Evolutionary conservation across 2,888 invertebrate genomes (phyloP).

Genomic region (Barypeithes pellucidus): DNA sequence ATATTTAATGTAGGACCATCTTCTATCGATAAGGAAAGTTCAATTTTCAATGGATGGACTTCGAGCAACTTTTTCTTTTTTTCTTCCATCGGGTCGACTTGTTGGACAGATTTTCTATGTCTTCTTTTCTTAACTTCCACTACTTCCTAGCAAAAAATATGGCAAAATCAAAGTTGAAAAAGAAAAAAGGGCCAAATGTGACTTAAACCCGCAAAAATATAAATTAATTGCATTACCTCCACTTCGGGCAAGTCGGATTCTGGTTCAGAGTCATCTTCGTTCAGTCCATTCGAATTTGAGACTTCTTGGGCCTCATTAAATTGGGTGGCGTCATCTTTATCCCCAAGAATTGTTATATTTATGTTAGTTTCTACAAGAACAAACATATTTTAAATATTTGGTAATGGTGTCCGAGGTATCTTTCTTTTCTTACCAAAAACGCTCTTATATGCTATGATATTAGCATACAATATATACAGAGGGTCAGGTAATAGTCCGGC

Average conservation of each 20-base stretch:
- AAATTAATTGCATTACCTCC: constrained; percentile 57
- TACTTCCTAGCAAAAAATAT: constrained; percentile 60
- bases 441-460: constrained; percentile 87
- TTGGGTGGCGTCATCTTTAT: constrained; percentile 80
- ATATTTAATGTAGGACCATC: constrained; percentile 80
- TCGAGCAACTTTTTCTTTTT: constrained; percentile 79
- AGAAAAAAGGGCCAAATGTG: no score
- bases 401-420: no score
- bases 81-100: constrained; percentile 80
- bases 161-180: no score
- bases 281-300: constrained; percentile 75
- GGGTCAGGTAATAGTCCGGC: constrained; percentile 86
- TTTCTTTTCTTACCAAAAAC: constrained; percentile 78
- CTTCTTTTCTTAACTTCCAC: constrained; percentile 76
- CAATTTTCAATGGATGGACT: constrained; percentile 82
- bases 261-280: constrained; percentile 71
- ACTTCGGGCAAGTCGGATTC: constrained; percentile 68
- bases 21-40: constrained; percentile 75
- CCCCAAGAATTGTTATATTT: constrained; percentile 75
- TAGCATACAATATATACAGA: constrained; percentile 90
- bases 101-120: constrained; percentile 75
- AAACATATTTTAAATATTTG: no score
- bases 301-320: constrained; percentile 72
- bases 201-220: no score
- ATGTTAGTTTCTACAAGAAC: constrained; percentile 68